Percentiles rank a stretch among this genome's conserved stretches.
Evolutionary conservation across 2,797 vertebrate species (phyloP).

Genomic region (Molossus molossus): DNA sequence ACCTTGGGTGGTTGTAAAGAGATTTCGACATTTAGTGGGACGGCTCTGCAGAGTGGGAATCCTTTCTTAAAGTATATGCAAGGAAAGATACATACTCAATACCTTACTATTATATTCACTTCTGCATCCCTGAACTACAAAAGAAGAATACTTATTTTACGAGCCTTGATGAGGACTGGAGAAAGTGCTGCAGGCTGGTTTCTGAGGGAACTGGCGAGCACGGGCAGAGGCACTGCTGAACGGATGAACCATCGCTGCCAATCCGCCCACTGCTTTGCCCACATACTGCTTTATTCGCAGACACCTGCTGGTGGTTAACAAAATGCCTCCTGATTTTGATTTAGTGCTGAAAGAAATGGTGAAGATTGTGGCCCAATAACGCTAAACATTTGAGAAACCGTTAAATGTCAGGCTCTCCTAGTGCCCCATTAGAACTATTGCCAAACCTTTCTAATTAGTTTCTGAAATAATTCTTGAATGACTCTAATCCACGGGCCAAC

Average conservation of each 20-base stretch:
- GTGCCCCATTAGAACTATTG: slow-evolving; percentile 38
- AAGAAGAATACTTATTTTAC: slow-evolving; percentile 14
- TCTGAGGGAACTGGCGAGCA: not conserved
- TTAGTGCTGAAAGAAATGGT: slow-evolving; percentile 66
- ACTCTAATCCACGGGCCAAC: not conserved
- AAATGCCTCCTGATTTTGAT: slow-evolving; percentile 64
- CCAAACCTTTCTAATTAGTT: slow-evolving; percentile 67
- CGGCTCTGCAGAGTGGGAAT: not conserved
- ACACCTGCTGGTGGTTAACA: slow-evolving; percentile 53
- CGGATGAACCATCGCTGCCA: not conserved
- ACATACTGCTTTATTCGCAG: slow-evolving; percentile 55
- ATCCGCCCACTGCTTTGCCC: slow-evolving; percentile 1
- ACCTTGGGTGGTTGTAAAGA: not conserved
- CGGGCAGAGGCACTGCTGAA: not conserved
- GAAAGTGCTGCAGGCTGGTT: not conserved
- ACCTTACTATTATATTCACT: not conserved
- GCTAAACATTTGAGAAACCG: slow-evolving; percentile 21
- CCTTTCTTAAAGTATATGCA: not conserved
- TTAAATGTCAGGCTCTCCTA: slow-evolving; percentile 56
- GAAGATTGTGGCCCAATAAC: not conserved
- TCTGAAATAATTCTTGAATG: slow-evolving; percentile 50
- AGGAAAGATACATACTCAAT: not conserved
- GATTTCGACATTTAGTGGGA: not conserved
- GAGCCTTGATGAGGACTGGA: not conserved
- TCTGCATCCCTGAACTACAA: not conserved